Conservation (phyloP, 2,113 vertebrate genomes). For the Siniperca knerii region DNA sequence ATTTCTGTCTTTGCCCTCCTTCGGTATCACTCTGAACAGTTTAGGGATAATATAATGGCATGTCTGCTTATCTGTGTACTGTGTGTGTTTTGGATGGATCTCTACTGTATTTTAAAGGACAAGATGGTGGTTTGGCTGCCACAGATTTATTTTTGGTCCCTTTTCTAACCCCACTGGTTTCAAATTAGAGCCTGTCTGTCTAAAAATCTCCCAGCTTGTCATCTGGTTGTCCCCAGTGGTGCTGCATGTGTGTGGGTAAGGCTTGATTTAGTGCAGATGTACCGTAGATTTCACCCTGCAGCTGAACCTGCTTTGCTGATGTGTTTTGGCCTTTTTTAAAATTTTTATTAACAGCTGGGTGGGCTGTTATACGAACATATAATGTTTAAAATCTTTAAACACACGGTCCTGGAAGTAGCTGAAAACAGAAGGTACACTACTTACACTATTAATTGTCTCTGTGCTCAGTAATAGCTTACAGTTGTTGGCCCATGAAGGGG, state of each 20-base stretch:
- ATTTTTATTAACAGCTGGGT: conserved; percentile 47
- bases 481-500: conserved; percentile 39
- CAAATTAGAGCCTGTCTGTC: conserved; percentile 68
- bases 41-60: not conserved
- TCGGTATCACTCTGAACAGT: not conserved
- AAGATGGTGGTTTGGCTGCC: conserved; percentile 67
- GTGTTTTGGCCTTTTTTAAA: conserved; percentile 18
- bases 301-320: conserved; percentile 52
- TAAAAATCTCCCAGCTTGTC: conserved; percentile 49
- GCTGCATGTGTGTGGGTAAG: conserved; percentile 32
- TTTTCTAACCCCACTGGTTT: conserved; percentile 57
- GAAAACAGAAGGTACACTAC: conserved; percentile 38
- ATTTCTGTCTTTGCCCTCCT: not conserved
- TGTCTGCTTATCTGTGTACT: conserved; percentile 40
- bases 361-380: conserved; percentile 29
- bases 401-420: conserved; percentile 22
- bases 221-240: conserved; percentile 1
- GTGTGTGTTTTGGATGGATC: conserved; percentile 40
- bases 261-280: conserved; percentile 74
- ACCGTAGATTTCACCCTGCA: conserved; percentile 60
- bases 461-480: conserved; percentile 57
- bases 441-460: conserved; percentile 39
- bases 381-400: conserved; percentile 24
- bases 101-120: conserved; percentile 42
- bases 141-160: conserved; percentile 66